phyloP scores from a whole-genome alignment of 2,888 invertebrate genomes.

The Spodoptera exigua region DNA sequence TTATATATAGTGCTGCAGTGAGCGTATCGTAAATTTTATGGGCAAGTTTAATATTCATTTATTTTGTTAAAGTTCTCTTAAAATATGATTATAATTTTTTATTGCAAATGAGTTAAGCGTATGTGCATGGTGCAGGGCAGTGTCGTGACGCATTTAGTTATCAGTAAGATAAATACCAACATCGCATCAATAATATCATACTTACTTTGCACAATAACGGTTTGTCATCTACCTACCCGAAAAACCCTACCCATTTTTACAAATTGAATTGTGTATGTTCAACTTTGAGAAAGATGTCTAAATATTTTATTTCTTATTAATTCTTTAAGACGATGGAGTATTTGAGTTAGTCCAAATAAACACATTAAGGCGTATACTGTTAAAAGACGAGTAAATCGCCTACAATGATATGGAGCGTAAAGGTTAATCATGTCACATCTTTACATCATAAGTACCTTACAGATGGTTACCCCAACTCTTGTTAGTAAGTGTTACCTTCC shows the following conservation, averaged over 20 bases:
- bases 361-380: background rate
- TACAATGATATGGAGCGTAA: constrained; percentile 4
- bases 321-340: too few species aligned
- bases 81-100: background rate
- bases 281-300: too few species aligned
- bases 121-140: background rate
- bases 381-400: background rate
- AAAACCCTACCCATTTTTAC: too few species aligned
- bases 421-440: background rate
- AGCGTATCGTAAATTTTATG: constrained; percentile 17
- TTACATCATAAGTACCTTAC: background rate
- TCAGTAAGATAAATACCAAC: too few species aligned
- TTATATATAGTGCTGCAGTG: constrained; percentile 13
- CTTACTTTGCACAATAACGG: too few species aligned
- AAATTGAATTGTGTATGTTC: too few species aligned
- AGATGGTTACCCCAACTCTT: background rate
- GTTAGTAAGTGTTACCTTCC: constrained; percentile 15
- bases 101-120: background rate
- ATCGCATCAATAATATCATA: too few species aligned
- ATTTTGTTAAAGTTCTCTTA: background rate
- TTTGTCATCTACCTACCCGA: too few species aligned
- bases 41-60: constrained; percentile 1
- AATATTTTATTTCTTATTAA: too few species aligned
- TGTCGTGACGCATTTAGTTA: background rate
- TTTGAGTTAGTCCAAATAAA: too few species aligned